Base-by-base conservation (phyloP, 1,140 invertebrate species). In the Homarus americanus region DNA sequence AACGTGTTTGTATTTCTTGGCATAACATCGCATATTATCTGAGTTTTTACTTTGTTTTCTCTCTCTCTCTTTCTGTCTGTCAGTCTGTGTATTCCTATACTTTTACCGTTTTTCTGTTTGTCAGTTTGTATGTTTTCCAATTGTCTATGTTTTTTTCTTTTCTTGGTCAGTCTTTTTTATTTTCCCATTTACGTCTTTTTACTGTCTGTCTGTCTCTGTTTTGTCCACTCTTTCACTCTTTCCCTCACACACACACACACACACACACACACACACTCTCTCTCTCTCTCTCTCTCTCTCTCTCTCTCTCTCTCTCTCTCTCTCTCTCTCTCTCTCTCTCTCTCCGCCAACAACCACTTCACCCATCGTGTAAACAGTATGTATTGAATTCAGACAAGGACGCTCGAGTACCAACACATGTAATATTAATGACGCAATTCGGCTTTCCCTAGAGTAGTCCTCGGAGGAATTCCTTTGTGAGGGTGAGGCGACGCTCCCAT, bases 201-300 rank as follows among this genome's bases (percentile, higher is more conserved):
- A 32, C 72, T 73, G 15, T 38, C 32, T 38, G n/a, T 73, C 32
- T 34, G 12, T 38, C 72, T 73, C 72, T 34, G n/a, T 73, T n/a
- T 38, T 28, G 15, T 12, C 32, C 36, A 32, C 36, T 38, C 36
- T 73, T n/a, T 38, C 32, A 15, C 72, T 38, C 32, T 34, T 3
- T 73, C 72, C n/a, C 10, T 34, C 32, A 32, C 72, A 32, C 20
- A 5, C 1, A 0, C 72, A 17, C 28, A 3, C 12, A 0, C 28
- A 12, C 72, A 32, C 72, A 0, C 4, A 4, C 9, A n/a, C 1
- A 9, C 1, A 41, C 24, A 41, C 12, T 49, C 15, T 79, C 7
- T 49, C 38, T 79, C n/a, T 49, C 38, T 79, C n/a, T 79, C 38
- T 79, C n/a, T 79, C 12, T 79, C 28, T 73, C 36, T 38, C 36